Conservation (phyloP, 2,113 vertebrate genomes). For the Varanus salvator region DNA sequence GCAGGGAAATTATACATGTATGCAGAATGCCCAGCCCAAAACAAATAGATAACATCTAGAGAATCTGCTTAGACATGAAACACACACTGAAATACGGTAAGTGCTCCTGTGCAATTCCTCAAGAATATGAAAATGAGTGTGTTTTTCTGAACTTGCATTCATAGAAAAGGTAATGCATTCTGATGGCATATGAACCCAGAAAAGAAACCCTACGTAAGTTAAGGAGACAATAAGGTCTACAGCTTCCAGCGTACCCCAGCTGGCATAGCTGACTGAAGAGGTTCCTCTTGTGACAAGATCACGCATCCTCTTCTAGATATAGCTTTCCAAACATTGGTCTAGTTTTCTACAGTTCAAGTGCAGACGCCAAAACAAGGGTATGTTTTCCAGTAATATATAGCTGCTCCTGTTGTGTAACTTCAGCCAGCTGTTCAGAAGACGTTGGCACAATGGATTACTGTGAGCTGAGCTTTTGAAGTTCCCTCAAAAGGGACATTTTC, state of each 20-base stretch:
- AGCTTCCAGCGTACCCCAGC: no score
- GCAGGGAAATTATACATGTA: neutral
- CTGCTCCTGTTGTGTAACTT: neutral
- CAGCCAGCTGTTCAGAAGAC: neutral
- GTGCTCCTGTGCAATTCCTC: neutral
- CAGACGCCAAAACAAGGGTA: neutral
- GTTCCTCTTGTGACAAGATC: neutral
- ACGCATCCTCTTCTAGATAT: neutral
- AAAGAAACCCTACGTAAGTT: neutral
- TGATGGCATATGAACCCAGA: neutral
- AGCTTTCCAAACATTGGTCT: neutral
- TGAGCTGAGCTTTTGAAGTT: neutral
- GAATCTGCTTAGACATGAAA: neutral
- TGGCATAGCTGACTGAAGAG: neutral
- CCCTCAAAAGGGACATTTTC: conserved; percentile 22
- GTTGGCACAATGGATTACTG: neutral
- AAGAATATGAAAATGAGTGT: neutral
- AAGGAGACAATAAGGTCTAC: no score
- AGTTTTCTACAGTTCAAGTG: neutral
- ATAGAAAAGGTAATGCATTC: no score
- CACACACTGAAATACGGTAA: no score
- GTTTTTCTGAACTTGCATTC: neutral
- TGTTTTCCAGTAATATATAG: neutral
- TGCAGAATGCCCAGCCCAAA: neutral
- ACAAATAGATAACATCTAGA: neutral